phyloP scores from a whole-genome alignment of 2,797 vertebrate genomes.

The Heliangelus exortis region DNA sequence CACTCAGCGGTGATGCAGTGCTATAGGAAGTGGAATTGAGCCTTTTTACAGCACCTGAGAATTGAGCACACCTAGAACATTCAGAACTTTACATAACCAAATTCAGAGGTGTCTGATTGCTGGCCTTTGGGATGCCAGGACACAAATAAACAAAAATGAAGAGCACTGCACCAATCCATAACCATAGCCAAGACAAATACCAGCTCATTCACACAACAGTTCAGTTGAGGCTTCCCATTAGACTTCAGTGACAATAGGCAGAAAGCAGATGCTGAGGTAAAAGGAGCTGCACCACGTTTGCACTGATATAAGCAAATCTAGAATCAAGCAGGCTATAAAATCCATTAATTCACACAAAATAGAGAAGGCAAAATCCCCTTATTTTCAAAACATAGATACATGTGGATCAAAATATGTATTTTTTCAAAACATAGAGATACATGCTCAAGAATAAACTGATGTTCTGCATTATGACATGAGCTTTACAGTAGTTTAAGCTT shows the following conservation, averaged over 20 bases:
- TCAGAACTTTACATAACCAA: background rate
- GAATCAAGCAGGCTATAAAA: background rate
- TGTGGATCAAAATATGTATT: conserved; percentile 2
- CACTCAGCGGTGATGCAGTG: background rate
- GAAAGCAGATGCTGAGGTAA: conserved; percentile 14
- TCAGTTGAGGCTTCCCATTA: background rate
- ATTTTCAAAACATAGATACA: conserved; percentile 16
- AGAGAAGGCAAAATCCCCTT: conserved; percentile 48
- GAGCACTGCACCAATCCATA: background rate
- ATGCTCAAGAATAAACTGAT: conserved; percentile 49
- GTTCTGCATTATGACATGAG: conserved; percentile 34
- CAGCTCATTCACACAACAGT: background rate
- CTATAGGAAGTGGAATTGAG: background rate
- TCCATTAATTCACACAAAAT: background rate
- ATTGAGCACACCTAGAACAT: background rate
- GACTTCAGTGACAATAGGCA: background rate
- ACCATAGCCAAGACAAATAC: background rate
- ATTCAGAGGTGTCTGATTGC: background rate
- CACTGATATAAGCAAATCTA: conserved; percentile 5
- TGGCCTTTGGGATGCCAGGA: background rate
- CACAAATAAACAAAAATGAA: background rate
- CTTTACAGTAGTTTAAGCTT: conserved; percentile 18
- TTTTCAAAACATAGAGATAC: background rate
- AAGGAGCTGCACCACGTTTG: conserved; percentile 3
- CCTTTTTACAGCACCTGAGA: background rate